Percentiles rank a stretch among this genome's conserved stretches.
Conservation (phyloP, 1,140 invertebrate species). For the Elysia chlorotica region DNA sequence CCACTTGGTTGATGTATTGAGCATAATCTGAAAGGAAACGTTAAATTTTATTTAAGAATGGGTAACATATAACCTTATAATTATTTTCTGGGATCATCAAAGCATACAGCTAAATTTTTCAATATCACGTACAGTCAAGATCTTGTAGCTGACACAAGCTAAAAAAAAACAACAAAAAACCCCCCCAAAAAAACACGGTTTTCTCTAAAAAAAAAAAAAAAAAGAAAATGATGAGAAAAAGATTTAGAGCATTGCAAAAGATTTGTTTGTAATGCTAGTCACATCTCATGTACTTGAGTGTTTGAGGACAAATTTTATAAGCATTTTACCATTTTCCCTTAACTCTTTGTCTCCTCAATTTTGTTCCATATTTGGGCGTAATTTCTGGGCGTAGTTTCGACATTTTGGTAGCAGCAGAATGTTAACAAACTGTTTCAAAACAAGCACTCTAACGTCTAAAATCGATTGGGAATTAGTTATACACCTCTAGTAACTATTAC, state of each 20-base stretch:
- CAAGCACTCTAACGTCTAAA: background rate
- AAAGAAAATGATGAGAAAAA: background rate
- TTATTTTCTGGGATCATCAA: too few relatives aligned
- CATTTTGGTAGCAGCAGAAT: background rate
- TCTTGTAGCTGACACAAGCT: too few relatives aligned
- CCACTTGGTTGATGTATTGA: slow-evolving; percentile 38
- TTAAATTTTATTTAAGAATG: background rate
- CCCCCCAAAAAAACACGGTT: too few relatives aligned
- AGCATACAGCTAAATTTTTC: too few relatives aligned
- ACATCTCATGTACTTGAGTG: background rate
- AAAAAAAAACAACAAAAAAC: too few relatives aligned
- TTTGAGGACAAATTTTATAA: too few relatives aligned
- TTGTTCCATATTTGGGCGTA: too few relatives aligned
- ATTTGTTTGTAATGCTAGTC: background rate
- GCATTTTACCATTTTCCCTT: background rate
- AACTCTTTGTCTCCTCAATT: background rate
- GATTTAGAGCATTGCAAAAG: background rate
- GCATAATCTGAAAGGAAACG: slow-evolving; percentile 46
- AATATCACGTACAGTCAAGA: too few relatives aligned
- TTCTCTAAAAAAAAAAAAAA: background rate
- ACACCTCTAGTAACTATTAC: too few relatives aligned
- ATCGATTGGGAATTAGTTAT: too few relatives aligned
- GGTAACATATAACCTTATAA: slow-evolving; percentile 11
- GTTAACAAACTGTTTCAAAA: background rate
- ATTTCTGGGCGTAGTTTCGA: too few relatives aligned